Conservation (phyloP, 2,797 vertebrate species). For the Coendou prehensilis region DNA sequence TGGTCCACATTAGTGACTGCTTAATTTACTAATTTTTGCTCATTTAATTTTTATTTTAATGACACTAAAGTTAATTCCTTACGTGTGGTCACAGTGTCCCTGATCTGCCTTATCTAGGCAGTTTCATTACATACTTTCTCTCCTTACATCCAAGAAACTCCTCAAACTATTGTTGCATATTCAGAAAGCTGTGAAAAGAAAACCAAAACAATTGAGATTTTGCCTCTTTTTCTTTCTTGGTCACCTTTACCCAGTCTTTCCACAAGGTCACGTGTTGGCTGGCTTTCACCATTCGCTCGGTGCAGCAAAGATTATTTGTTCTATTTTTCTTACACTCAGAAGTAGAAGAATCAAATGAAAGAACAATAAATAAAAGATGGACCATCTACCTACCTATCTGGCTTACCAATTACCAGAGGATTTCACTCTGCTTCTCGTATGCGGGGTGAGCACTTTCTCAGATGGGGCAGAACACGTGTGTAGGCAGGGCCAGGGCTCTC, state of each 20-base stretch:
- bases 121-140: neutral
- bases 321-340: neutral
- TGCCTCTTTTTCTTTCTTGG: neutral
- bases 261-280: fast-evolving
- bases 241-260: fast-evolving
- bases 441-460: neutral
- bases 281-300: fast-evolving
- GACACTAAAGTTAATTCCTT: neutral
- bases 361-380: too few species aligned
- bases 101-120: neutral
- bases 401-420: fast-evolving
- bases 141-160: neutral
- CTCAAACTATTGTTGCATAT: neutral
- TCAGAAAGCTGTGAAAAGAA: neutral
- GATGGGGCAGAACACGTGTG: neutral
- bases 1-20: neutral
- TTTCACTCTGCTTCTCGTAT: neutral
- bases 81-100: neutral
- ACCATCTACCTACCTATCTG: fast-evolving
- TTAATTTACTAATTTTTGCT: neutral
- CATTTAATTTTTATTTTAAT: neutral
- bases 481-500: fast-evolving
- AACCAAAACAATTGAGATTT: neutral
- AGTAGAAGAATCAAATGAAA: neutral
- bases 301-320: fast-evolving